Percentiles rank a stretch among this genome's conserved stretches.
Evolutionary conservation across 2,888 invertebrate species (phyloP).

Genomic region (Perizoma affinitatum): DNA sequence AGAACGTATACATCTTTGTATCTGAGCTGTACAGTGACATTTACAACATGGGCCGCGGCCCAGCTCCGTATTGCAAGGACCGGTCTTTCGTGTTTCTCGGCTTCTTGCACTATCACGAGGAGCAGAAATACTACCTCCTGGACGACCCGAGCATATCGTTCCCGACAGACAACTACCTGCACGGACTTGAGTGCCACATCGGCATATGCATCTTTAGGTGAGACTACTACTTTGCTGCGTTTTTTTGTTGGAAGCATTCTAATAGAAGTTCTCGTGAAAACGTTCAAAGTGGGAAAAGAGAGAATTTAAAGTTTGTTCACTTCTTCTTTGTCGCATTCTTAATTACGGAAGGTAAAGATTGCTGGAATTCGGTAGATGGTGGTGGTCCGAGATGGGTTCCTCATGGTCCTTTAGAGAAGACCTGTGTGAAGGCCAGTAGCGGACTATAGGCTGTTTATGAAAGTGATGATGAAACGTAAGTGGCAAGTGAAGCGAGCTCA

Average conservation of each 20-base stretch:
- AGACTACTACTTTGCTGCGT: constrained; percentile 9
- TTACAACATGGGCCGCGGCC: constrained; percentile 69
- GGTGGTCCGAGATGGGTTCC: background rate
- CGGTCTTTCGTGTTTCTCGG: constrained; percentile 74
- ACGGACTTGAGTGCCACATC: constrained; percentile 73
- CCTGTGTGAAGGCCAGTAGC: too few species aligned
- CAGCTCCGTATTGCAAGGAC: constrained; percentile 73
- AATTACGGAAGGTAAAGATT: too few species aligned
- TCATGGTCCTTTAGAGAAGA: too few species aligned
- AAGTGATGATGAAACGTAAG: too few species aligned
- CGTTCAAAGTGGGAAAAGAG: too few species aligned
- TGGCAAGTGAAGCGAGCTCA: too few species aligned
- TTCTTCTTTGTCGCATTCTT: background rate
- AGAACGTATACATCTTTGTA: constrained; percentile 73
- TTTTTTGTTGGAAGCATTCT: background rate
- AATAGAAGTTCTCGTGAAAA: too few species aligned
- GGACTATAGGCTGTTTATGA: too few species aligned
- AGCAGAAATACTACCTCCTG: constrained; percentile 69
- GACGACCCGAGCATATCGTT: constrained; percentile 75
- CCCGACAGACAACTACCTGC: constrained; percentile 73
- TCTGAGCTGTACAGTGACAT: constrained; percentile 77
- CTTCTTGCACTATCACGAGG: constrained; percentile 73
- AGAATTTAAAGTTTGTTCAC: background rate
- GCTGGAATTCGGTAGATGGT: too few species aligned
- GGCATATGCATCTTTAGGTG: constrained; percentile 75